Evolutionary conservation across 2,797 vertebrate species (phyloP).

Genomic region (Nannoperca obscura): DNA sequence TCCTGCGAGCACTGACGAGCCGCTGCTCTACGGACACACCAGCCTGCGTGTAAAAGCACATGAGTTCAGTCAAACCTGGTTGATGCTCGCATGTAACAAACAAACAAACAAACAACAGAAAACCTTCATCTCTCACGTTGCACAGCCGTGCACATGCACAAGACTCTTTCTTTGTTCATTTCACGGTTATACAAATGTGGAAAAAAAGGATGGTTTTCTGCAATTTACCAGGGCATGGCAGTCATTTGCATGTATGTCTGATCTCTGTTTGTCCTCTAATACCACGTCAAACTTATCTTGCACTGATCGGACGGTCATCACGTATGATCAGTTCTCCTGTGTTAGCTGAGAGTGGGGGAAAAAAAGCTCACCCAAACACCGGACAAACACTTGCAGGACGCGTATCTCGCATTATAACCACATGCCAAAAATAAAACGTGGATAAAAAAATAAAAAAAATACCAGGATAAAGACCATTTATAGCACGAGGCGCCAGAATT

Average conservation of each 20-base stretch:
- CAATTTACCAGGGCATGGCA: neutral
- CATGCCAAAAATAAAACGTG: conserved; percentile 40
- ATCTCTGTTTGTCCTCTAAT: neutral
- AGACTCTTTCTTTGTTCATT: neutral
- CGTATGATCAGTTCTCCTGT: neutral
- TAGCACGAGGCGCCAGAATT: neutral
- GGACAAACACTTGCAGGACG: conserved; percentile 43
- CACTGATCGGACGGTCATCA: neutral
- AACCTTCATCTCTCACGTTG: conserved; percentile 1
- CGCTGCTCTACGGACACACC: conserved; percentile 46
- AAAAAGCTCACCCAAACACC: conserved; percentile 44
- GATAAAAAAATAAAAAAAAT: no score
- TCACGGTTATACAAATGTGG: neutral
- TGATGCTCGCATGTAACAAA: conserved; percentile 9
- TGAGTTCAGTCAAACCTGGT: conserved; percentile 19
- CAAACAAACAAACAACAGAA: conserved; percentile 8
- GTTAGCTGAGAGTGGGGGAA: neutral
- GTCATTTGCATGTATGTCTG: conserved; percentile 6
- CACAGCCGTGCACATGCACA: neutral
- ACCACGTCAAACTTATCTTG: conserved; percentile 14
- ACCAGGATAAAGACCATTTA: conserved; percentile 1
- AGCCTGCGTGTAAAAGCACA: conserved; percentile 34
- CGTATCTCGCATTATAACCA: conserved; percentile 16
- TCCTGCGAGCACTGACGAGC: conserved; percentile 23
- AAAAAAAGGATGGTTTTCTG: neutral